Evolutionary conservation across 1,140 invertebrate species (phyloP).

Genomic region (Campoletis sonorensis): DNA sequence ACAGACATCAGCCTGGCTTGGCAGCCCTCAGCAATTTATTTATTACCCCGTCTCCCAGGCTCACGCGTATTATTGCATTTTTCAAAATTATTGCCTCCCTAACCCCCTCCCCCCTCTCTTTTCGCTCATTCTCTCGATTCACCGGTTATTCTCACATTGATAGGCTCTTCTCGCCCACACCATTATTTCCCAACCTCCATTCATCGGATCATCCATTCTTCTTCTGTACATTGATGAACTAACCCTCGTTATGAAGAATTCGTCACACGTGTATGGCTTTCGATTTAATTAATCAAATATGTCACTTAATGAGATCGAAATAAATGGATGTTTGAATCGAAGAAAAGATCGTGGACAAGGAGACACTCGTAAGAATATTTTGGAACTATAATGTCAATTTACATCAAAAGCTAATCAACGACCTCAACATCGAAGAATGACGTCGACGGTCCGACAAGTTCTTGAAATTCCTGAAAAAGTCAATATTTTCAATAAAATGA

Average conservation of each 20-base stretch:
- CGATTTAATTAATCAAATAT: not conserved
- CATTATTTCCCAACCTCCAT: not conserved
- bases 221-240: not conserved
- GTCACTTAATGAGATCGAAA: no score
- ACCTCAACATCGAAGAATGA: no score
- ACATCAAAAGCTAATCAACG: no score
- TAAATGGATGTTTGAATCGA: no score
- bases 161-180: not conserved
- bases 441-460: no score
- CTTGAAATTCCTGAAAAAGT: no score
- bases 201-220: not conserved
- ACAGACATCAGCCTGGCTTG: conserved; percentile 50
- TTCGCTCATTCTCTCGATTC: not conserved
- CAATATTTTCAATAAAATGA: no score
- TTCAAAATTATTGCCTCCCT: conserved; percentile 66
- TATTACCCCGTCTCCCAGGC: conserved; percentile 72
- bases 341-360: no score
- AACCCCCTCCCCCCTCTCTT: not conserved
- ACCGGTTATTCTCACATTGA: not conserved
- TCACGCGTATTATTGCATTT: conserved; percentile 74
- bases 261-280: not conserved
- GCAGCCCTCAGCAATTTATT: conserved; percentile 76
- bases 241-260: conserved; percentile 4
- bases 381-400: no score
- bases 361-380: no score